Conservation (phyloP, 1,140 invertebrate genomes). For the Drosophila auraria region DNA sequence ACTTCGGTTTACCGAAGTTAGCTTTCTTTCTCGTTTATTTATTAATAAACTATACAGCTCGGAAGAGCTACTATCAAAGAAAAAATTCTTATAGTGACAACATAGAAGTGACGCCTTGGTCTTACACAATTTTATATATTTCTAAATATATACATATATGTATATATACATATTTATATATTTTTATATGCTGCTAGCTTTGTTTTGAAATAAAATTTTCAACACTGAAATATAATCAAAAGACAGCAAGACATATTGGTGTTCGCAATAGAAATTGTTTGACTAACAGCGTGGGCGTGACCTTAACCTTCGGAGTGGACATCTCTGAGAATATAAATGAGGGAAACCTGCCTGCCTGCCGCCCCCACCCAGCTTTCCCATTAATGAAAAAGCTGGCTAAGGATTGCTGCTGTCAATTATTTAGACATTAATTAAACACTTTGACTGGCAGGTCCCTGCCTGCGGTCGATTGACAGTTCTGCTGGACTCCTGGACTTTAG, state of each 20-base stretch:
- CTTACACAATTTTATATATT: constrained; percentile 4
- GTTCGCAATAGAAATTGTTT: constrained; percentile 20
- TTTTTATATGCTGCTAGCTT: constrained; percentile 15
- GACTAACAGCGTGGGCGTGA: constrained; percentile 32
- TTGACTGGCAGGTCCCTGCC: constrained; percentile 36
- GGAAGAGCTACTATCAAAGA: background rate
- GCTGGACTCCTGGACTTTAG: background rate
- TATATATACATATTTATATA: background rate
- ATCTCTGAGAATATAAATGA: constrained; percentile 18
- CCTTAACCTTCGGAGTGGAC: constrained; percentile 47
- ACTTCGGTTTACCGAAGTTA: too few relatives aligned
- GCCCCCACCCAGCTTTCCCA: background rate
- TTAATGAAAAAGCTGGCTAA: constrained; percentile 32
- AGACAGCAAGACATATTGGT: constrained; percentile 15
- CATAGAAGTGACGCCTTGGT: constrained; percentile 4
- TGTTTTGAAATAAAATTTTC: constrained; percentile 29
- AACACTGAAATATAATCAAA: constrained; percentile 18
- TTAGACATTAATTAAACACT: constrained; percentile 73
- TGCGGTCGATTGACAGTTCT: constrained; percentile 57
- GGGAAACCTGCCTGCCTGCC: background rate
- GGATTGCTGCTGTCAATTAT: constrained; percentile 66
- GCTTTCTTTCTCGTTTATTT: too few relatives aligned
- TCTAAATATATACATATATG: background rate
- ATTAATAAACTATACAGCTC: too few relatives aligned
- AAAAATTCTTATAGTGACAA: background rate